These are phyloP conservation scores for Nixonia krombeini DNA, from an alignment of 1,140 invertebrate genomes.

Conservation along the genomic window DNA sequence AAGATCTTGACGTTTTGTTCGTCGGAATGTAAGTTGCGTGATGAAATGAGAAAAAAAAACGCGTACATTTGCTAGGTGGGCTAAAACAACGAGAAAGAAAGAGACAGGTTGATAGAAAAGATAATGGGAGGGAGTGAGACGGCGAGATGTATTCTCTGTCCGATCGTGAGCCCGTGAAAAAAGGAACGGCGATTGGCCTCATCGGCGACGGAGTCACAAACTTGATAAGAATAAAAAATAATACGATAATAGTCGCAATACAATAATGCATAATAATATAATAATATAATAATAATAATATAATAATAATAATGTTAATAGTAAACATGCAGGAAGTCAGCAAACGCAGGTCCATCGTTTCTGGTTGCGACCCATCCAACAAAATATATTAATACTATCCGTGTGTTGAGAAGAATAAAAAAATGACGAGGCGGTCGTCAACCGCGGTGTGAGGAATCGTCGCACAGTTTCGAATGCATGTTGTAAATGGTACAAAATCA, in stretches of 20 bases:
- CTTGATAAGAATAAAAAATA: slow-evolving; percentile 46
- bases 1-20: no score
- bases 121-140: no score
- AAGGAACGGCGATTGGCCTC: slow-evolving; percentile 33
- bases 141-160: slow-evolving; percentile 20
- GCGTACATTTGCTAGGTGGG: no score
- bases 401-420: slow-evolving; percentile 29
- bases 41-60: no score
- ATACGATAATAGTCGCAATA: slow-evolving; percentile 53
- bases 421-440: slow-evolving; percentile 32
- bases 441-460: slow-evolving; percentile 10
- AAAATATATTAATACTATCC: slow-evolving; percentile 70
- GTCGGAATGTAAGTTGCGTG: no score
- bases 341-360: slow-evolving; percentile 31
- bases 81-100: no score
- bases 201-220: slow-evolving; percentile 39
- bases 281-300: no score
- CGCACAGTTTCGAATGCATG: slow-evolving; percentile 19
- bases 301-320: slow-evolving; percentile 57
- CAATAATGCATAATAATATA: slow-evolving; percentile 56
- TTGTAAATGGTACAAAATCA: slow-evolving; percentile 45
- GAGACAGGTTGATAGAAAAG: no score
- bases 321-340: slow-evolving; percentile 64
- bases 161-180: slow-evolving; percentile 32
- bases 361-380: slow-evolving; percentile 60